Percentiles rank a stretch among this genome's conserved stretches.
These are phyloP conservation scores for Lagopus leucura DNA, from an alignment of 2,113 vertebrate species.

Conservation along the genomic window DNA sequence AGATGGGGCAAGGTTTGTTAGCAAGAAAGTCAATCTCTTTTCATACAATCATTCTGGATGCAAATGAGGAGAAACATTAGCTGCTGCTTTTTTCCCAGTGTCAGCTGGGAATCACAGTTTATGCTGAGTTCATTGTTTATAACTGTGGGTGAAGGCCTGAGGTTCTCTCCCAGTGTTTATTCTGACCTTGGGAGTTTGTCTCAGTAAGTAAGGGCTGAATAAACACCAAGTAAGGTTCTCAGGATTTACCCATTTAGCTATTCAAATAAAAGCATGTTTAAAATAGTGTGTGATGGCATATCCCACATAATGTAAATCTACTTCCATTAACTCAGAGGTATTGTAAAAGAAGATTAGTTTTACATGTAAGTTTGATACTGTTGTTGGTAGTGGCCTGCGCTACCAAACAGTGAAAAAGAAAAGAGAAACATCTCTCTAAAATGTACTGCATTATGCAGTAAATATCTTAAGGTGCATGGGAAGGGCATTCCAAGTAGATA, in stretches of 20 bases:
- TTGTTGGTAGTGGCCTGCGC: background rate
- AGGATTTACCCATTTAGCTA: conserved; percentile 33
- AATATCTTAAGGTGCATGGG: background rate
- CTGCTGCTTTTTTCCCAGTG: conserved; percentile 22
- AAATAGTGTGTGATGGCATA: conserved; percentile 12
- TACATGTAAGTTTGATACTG: background rate
- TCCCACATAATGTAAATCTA: background rate
- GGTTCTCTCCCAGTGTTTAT: conserved; percentile 49
- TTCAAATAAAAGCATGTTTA: conserved; percentile 35
- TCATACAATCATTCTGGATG: background rate
- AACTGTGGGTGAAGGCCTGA: conserved; percentile 50
- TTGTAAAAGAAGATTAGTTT: background rate
- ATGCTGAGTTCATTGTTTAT: conserved; percentile 66
- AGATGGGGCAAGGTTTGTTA: background rate
- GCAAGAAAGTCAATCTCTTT: background rate
- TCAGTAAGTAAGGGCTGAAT: conserved; percentile 56
- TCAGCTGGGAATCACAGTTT: conserved; percentile 21
- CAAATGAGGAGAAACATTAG: background rate
- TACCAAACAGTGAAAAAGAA: background rate
- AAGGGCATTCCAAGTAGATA: background rate
- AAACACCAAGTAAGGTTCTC: conserved; percentile 50
- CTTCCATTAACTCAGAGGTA: background rate
- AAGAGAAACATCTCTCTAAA: background rate
- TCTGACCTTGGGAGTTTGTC: conserved; percentile 42
- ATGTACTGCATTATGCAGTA: background rate